Percentiles rank a stretch among this genome's conserved stretches.
Evolutionary conservation across 1,140 invertebrate species (phyloP).

Genomic region (Acarapis woodi): DNA sequence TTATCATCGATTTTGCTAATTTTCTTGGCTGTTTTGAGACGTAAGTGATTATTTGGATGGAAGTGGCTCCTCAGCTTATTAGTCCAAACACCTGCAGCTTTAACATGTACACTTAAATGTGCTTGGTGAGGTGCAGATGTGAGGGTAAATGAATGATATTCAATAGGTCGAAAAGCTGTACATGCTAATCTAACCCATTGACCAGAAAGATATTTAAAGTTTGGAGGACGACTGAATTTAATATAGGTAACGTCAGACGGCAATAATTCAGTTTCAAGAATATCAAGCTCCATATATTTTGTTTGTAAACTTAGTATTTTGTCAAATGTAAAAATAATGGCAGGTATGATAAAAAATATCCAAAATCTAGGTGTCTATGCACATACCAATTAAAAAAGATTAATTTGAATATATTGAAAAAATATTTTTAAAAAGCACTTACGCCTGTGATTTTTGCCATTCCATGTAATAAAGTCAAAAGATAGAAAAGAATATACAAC

Average conservation of each 20-base stretch:
- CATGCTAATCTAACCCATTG: constrained; percentile 69
- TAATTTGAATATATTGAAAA: background rate
- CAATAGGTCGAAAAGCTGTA: constrained; percentile 59
- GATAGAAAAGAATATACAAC: constrained; percentile 64
- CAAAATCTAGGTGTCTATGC: constrained; percentile 41
- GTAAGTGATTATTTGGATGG: constrained; percentile 73
- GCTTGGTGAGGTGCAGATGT: constrained; percentile 96
- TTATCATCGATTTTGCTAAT: background rate
- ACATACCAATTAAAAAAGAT: constrained; percentile 1
- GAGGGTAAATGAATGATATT: constrained; percentile 91
- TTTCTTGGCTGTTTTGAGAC: constrained; percentile 14
- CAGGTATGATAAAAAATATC: constrained; percentile 81
- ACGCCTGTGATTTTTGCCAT: constrained; percentile 71
- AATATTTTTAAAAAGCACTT: constrained; percentile 5
- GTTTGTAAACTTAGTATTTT: constrained; percentile 73
- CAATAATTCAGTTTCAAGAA: constrained; percentile 74
- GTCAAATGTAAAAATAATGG: constrained; percentile 58
- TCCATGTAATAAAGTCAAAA: constrained; percentile 68
- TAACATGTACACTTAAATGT: constrained; percentile 85
- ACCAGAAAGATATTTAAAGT: constrained; percentile 77
- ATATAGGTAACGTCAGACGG: constrained; percentile 43
- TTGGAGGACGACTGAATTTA: constrained; percentile 46
- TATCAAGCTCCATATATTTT: constrained; percentile 72
- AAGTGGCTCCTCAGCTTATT: constrained; percentile 93
- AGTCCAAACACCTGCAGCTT: constrained; percentile 94